Percentiles rank a stretch among this genome's conserved stretches.
Conservation (phyloP, 2,797 vertebrate genomes). For the Ptychadena robeensis region DNA sequence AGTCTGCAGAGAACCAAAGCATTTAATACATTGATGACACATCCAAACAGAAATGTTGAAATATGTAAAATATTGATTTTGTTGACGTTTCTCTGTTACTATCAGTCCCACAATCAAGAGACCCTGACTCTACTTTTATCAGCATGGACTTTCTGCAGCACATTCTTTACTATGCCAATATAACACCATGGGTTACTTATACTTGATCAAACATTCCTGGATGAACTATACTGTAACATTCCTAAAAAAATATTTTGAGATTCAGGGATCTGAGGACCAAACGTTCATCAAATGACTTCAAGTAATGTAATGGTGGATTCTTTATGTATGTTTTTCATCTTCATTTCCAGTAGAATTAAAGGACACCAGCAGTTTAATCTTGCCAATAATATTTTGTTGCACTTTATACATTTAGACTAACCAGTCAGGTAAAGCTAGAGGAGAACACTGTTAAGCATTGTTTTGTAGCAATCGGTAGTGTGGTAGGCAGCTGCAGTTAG, state of each 20-base stretch:
- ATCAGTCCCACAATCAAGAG: no score
- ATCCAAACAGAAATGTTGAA: no score
- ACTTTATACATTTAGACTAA: background rate
- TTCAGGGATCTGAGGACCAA: slow-evolving; percentile 36
- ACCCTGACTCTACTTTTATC: background rate
- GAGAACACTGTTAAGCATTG: background rate
- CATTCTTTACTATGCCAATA: background rate
- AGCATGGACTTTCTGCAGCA: background rate
- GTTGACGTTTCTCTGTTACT: no score
- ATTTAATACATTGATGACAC: no score
- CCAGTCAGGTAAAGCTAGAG: background rate
- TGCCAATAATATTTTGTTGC: background rate
- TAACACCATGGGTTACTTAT: background rate
- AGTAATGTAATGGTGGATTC: background rate
- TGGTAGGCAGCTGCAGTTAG: no score
- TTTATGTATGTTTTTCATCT: background rate
- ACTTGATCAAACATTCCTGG: slow-evolving; percentile 12
- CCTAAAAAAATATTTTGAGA: background rate
- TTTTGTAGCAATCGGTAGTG: no score
- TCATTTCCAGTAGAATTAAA: background rate
- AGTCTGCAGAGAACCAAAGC: no score
- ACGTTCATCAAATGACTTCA: background rate
- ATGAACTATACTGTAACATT: slow-evolving; percentile 8
- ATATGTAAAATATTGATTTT: no score
- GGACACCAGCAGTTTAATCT: slow-evolving; percentile 24